phyloP scores from a whole-genome alignment of 1,140 invertebrate species.

The Drosophila micromelanica region DNA sequence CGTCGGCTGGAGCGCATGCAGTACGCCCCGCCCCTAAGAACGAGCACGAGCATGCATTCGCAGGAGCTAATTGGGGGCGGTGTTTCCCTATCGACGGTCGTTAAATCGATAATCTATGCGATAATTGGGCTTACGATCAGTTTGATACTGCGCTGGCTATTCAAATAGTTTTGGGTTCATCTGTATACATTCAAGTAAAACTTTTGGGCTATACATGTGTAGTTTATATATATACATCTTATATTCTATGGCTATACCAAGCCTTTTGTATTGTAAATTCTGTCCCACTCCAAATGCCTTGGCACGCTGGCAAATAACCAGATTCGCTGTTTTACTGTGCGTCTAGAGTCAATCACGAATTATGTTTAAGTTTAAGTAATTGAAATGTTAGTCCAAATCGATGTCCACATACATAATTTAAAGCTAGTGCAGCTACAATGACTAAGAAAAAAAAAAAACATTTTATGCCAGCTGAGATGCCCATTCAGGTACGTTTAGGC shows the following conservation, averaged over 20 bases:
- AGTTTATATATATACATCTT: slow-evolving; percentile 49
- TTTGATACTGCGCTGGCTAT: slow-evolving; percentile 65
- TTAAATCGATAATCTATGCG: slow-evolving; percentile 62
- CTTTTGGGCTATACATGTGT: slow-evolving; percentile 53
- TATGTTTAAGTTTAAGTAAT: slow-evolving; percentile 24
- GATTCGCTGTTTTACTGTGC: slow-evolving; percentile 2
- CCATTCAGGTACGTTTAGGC: slow-evolving; percentile 47
- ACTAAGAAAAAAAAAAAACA: background rate
- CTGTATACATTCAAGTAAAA: slow-evolving; percentile 58
- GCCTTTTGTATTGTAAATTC: slow-evolving; percentile 49
- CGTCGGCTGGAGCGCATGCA: slow-evolving; percentile 71
- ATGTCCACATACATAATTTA: background rate
- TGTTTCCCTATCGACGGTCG: slow-evolving; percentile 53
- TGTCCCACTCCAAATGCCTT: slow-evolving; percentile 53
- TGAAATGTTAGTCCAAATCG: slow-evolving; percentile 9
- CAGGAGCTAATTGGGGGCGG: slow-evolving; percentile 44
- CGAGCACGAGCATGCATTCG: slow-evolving; percentile 20
- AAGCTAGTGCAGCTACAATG: background rate
- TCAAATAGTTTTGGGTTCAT: slow-evolving; percentile 61
- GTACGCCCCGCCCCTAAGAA: slow-evolving; percentile 54
- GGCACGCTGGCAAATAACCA: slow-evolving; percentile 17
- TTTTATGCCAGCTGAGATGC: background rate
- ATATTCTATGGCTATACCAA: slow-evolving; percentile 30
- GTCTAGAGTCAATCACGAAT: slow-evolving; percentile 42
- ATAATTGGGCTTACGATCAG: slow-evolving; percentile 58